Conservation (phyloP, 2,888 invertebrate genomes). For the Polietes domitor region DNA sequence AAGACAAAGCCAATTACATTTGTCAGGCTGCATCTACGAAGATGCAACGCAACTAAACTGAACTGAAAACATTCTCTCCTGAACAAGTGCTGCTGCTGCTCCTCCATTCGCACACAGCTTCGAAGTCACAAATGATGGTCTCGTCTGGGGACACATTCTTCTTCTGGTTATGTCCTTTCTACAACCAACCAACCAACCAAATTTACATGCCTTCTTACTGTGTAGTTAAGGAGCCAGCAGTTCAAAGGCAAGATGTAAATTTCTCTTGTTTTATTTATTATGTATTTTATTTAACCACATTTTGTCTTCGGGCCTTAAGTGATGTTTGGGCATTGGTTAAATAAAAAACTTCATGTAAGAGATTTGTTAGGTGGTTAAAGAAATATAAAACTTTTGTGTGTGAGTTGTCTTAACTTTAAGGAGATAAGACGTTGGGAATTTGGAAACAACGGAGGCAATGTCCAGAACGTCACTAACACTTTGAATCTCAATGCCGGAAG, state of each 20-base stretch:
- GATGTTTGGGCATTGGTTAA: neutral
- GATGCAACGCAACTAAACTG: neutral
- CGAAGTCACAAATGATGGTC: conserved; percentile 6
- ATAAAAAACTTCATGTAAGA: neutral
- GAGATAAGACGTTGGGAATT: too few species aligned
- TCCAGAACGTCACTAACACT: too few species aligned
- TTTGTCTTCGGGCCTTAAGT: conserved; percentile 33
- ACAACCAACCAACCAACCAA: neutral
- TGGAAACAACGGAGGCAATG: too few species aligned
- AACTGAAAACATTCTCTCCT: neutral
- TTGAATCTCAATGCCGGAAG: too few species aligned
- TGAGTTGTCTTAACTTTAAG: neutral
- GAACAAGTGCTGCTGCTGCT: neutral
- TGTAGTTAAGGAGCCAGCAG: neutral
- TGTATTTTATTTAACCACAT: conserved; percentile 24
- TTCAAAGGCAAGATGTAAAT: neutral
- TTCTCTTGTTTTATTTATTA: conserved; percentile 6
- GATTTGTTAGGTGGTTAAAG: neutral
- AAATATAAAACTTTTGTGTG: neutral
- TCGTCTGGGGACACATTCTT: conserved; percentile 28
- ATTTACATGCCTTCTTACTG: neutral
- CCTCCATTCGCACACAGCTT: neutral
- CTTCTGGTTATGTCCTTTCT: neutral
- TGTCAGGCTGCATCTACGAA: conserved; percentile 15
- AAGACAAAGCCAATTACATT: conserved; percentile 52